phyloP scores from a whole-genome alignment of 2,797 vertebrate species.

The Phoeniculus purpureus region DNA sequence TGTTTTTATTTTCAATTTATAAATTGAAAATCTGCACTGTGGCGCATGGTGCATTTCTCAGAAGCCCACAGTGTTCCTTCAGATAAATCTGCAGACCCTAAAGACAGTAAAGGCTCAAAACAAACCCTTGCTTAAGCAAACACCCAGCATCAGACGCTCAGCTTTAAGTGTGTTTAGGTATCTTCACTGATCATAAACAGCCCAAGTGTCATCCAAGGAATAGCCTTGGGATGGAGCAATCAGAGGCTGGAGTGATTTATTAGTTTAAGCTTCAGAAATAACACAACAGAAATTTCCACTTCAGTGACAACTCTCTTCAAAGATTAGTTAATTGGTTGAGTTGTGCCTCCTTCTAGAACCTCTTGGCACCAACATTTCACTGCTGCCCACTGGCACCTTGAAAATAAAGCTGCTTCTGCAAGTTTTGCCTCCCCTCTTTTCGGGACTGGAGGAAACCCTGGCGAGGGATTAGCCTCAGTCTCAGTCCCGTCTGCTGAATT shows the following conservation, averaged over 20 bases:
- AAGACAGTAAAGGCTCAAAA: neutral
- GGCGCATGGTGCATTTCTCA: neutral
- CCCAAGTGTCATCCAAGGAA: neutral
- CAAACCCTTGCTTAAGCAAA: neutral
- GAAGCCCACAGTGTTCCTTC: neutral
- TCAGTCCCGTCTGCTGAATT: rapidly evolving
- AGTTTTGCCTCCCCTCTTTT: neutral
- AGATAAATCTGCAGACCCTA: neutral
- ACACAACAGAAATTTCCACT: slow-evolving; percentile 20
- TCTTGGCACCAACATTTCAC: neutral
- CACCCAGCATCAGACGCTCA: neutral
- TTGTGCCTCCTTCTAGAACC: neutral
- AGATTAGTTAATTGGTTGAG: neutral
- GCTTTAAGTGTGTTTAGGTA: neutral
- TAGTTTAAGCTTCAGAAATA: slow-evolving; percentile 32
- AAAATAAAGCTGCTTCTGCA: neutral
- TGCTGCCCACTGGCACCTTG: neutral
- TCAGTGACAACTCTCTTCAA: neutral
- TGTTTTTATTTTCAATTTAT: slow-evolving; percentile 20
- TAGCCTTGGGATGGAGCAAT: neutral
- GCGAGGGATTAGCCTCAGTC: neutral
- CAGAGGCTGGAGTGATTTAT: neutral
- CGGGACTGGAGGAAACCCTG: neutral
- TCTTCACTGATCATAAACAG: neutral
- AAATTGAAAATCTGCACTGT: neutral